Base-by-base conservation (phyloP, 92 coral and sea anemone genomes). In the Porites cylindrica region DNA sequence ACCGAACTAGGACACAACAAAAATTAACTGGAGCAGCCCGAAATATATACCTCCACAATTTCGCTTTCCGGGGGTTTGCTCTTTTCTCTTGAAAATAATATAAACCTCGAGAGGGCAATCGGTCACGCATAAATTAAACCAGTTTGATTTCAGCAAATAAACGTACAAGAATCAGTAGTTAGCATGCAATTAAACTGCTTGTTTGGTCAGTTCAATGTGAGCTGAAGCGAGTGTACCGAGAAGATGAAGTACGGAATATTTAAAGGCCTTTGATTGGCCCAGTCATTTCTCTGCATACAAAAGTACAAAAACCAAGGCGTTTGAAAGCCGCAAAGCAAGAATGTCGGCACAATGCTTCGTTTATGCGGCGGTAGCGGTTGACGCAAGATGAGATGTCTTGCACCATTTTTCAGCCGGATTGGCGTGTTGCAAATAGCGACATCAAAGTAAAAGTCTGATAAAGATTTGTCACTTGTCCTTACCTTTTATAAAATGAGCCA, bases 1-100 rank as follows among this genome's bases (percentile, higher is more conserved):
- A 64, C 50, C 74, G 47, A 79, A 19, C 72, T 64, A 65, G 73
- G 38, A 66, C 10, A 59, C 61, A 59, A 79, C 64, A 72, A 79
- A 79, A 23, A 21, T 14, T 59, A 29, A n/a, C 47, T 38, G 47
- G 47, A 38, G 9, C 16, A 9, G 50, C 7, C 50, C 59, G 19
- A 47, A 54, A 4, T 50, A 47, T 50, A 47, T 66, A n/a, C 1
- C 21, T 66, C 10, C 20, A 17, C 59, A 23, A 6, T 58, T 32
- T 70, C 43, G 66, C 53, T 38, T 29, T 23, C 18, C 4, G 26
- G 16, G 66, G 23, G 21, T 69, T 20, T 8, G 21, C n/a, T 29
- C 19, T 16, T 69, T 54, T 52, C n/a, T 50, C 17, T 3, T 21
- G 32, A 20, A n/a, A 21, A 10, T 38, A 38, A 38, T 38, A 23